phyloP scores from a whole-genome alignment of 1,140 invertebrate species.

The Myzus persicae region DNA sequence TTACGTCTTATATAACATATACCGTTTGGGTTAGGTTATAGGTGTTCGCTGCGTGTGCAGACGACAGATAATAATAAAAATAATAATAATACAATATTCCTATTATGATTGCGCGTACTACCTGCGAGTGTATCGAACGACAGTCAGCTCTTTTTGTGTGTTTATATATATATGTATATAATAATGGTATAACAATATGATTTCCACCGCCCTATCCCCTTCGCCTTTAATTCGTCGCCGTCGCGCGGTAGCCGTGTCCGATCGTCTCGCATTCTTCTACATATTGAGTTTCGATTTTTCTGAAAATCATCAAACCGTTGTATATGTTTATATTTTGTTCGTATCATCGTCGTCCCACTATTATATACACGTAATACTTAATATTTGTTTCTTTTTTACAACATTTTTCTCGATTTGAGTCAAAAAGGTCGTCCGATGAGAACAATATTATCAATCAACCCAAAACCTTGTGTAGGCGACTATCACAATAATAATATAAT shows the following conservation, averaged over 20 bases:
- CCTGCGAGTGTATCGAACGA: neutral
- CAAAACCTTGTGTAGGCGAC: neutral
- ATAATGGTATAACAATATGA: neutral
- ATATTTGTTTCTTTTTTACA: neutral
- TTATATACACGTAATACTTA: neutral
- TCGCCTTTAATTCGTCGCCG: neutral
- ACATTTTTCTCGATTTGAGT: neutral
- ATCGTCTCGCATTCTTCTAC: conserved; percentile 11
- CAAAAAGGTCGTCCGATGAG: neutral
- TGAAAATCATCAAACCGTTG: neutral
- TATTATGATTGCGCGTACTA: neutral
- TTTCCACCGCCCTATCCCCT: neutral
- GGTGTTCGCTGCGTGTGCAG: neutral
- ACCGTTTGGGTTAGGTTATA: neutral
- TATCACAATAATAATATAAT: neutral
- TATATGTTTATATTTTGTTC: neutral
- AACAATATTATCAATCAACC: neutral
- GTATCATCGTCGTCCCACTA: neutral
- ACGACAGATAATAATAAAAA: neutral
- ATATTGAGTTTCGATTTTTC: neutral
- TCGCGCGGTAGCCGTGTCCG: neutral
- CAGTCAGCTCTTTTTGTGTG: neutral
- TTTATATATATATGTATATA: neutral
- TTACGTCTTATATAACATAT: neutral
- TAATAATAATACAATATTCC: neutral